These are phyloP conservation scores for Struthidea cinerea DNA, from an alignment of 2,113 vertebrate species.

Conservation along the genomic window DNA sequence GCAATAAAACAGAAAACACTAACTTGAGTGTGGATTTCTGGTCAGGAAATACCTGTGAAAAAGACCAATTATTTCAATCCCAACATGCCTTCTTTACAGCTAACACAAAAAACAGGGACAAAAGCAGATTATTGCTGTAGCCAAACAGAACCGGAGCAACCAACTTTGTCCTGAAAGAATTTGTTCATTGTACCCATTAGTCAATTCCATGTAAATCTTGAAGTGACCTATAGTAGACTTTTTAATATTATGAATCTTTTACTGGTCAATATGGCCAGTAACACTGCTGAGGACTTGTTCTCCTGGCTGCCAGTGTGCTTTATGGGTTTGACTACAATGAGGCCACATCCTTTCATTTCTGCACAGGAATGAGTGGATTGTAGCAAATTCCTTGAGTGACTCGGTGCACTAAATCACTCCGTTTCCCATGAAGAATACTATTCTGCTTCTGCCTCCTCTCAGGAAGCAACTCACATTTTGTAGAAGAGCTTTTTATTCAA, in stretches of 20 bases:
- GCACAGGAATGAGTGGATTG: not conserved
- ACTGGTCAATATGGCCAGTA: not conserved
- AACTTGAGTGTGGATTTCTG: not conserved
- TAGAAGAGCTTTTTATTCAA: conserved; percentile 56
- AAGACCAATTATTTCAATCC: not conserved
- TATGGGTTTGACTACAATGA: not conserved
- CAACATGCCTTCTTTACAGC: not conserved
- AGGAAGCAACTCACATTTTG: conserved; percentile 16
- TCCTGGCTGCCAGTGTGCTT: not conserved
- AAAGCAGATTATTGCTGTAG: not conserved
- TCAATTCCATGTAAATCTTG: not conserved
- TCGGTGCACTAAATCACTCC: not conserved
- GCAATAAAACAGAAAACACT: not conserved
- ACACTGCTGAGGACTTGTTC: not conserved
- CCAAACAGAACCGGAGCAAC: not conserved
- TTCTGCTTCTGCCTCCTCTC: not conserved
- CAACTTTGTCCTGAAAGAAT: not conserved
- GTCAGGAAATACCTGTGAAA: not conserved
- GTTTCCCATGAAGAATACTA: not conserved
- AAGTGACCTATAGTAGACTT: not conserved
- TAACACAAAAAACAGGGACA: not conserved
- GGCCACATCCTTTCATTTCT: not conserved
- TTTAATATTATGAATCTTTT: not conserved
- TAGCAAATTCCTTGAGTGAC: not conserved
- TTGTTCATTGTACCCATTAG: not conserved